phyloP scores from a whole-genome alignment of 2,113 vertebrate species.

The Turdus rufiventris region DNA sequence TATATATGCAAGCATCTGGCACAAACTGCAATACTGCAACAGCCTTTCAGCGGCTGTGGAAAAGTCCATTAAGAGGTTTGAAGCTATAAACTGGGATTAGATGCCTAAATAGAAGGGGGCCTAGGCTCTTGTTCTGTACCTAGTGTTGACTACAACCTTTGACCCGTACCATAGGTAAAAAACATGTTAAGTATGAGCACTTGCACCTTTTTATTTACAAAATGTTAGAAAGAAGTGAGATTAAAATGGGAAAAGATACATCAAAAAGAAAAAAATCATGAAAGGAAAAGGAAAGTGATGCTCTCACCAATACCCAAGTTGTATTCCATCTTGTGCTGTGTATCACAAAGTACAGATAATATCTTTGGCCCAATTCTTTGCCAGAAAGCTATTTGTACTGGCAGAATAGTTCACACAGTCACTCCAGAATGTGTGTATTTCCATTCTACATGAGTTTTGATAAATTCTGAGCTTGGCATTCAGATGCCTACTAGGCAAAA shows the following conservation, averaged over 20 bases:
- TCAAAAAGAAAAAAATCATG: background rate
- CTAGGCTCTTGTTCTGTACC: background rate
- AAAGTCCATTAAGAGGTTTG: background rate
- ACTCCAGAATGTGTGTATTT: background rate
- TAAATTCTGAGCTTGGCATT: background rate
- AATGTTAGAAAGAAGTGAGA: background rate
- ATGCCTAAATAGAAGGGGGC: background rate
- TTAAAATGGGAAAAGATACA: background rate
- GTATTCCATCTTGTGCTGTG: background rate
- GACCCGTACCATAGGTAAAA: background rate
- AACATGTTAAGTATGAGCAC: fast-evolving
- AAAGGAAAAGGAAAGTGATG: background rate
- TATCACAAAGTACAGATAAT: background rate
- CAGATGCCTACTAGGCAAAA: background rate
- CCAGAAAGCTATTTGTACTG: background rate
- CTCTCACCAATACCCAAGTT: background rate
- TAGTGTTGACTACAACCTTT: background rate
- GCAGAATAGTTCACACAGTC: background rate
- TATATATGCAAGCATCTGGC: background rate
- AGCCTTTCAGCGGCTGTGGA: background rate
- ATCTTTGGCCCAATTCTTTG: background rate
- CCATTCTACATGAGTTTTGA: background rate
- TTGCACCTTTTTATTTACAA: background rate
- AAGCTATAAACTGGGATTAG: background rate
- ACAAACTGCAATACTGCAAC: background rate